These are phyloP conservation scores for Aelia acuminata DNA, from an alignment of 2,888 invertebrate genomes.

Conservation along the genomic window DNA sequence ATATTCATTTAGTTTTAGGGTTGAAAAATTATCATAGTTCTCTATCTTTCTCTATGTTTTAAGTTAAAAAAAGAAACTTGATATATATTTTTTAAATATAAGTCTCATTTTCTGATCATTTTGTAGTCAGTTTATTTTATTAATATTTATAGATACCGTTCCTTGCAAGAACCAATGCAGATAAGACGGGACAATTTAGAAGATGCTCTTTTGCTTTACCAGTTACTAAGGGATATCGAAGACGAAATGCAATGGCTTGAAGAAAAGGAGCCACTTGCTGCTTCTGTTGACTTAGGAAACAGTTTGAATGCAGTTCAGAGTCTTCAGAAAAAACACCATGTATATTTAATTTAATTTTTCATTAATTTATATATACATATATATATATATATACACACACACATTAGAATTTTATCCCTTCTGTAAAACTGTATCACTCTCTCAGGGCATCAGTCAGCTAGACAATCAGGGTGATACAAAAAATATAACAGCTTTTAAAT, in stretches of 20 bases:
- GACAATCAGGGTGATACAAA: too few species aligned
- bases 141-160: slow-evolving; percentile 75
- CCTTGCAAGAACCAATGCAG: slow-evolving; percentile 90
- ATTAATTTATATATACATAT: not conserved
- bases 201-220: slow-evolving; percentile 88
- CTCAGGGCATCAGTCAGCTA: too few species aligned
- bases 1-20: too few species aligned
- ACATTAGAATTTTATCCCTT: too few species aligned
- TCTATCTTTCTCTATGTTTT: too few species aligned
- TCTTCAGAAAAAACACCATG: slow-evolving; percentile 92
- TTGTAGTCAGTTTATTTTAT: not conserved
- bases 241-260: slow-evolving; percentile 94
- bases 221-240: slow-evolving; percentile 91
- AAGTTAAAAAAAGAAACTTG: too few species aligned
- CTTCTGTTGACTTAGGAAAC: slow-evolving; percentile 79
- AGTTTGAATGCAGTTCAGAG: slow-evolving; percentile 85
- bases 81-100: not conserved
- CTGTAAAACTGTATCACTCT: too few species aligned
- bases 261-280: slow-evolving; percentile 81
- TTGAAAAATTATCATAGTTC: too few species aligned
- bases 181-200: slow-evolving; percentile 92
- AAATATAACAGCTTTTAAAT: too few species aligned
- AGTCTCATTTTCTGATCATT: not conserved
- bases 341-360: slow-evolving; percentile 62
- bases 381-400: too few species aligned